Evolutionary conservation across 1,140 invertebrate species (phyloP).

Genomic region (Trialeurodes vaporariorum): DNA sequence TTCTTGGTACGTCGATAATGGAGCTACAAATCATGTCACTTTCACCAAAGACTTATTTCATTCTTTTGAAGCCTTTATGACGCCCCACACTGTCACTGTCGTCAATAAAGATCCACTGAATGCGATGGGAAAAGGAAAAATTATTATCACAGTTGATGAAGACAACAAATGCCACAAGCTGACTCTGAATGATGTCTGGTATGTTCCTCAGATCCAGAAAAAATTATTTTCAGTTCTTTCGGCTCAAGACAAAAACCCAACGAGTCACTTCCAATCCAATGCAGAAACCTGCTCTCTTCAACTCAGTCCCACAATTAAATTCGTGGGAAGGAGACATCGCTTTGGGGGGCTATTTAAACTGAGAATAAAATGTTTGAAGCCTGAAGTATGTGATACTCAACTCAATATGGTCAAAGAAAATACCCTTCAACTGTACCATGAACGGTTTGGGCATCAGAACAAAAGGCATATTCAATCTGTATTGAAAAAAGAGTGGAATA

Average conservation of each 20-base stretch:
- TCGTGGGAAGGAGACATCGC: not conserved
- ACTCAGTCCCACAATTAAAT: conserved; percentile 15
- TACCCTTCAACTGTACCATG: conserved; percentile 25
- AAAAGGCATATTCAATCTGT: conserved; percentile 24
- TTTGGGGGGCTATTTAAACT: not conserved
- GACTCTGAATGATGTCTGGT: conserved; percentile 26
- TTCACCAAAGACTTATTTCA: conserved; percentile 22
- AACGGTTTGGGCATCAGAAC: conserved; percentile 27
- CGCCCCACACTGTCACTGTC: conserved; percentile 16
- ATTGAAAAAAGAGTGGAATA: conserved; percentile 15
- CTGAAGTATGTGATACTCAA: too few relatives aligned
- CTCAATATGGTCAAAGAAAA: conserved; percentile 21
- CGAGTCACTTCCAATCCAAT: conserved; percentile 24
- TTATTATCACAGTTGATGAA: conserved; percentile 20
- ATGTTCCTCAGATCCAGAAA: conserved; percentile 24
- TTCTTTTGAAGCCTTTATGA: conserved; percentile 22
- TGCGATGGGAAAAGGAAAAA: conserved; percentile 25
- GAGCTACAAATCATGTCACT: conserved; percentile 28
- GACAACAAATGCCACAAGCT: conserved; percentile 19
- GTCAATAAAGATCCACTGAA: conserved; percentile 22
- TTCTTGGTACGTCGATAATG: conserved; percentile 29
- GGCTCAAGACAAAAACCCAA: conserved; percentile 24
- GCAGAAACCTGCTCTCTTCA: conserved; percentile 18
- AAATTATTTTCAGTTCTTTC: conserved; percentile 30
- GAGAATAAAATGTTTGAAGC: too few relatives aligned